These are phyloP conservation scores for Gavia stellata DNA, from an alignment of 2,113 vertebrate species.

Conservation along the genomic window DNA sequence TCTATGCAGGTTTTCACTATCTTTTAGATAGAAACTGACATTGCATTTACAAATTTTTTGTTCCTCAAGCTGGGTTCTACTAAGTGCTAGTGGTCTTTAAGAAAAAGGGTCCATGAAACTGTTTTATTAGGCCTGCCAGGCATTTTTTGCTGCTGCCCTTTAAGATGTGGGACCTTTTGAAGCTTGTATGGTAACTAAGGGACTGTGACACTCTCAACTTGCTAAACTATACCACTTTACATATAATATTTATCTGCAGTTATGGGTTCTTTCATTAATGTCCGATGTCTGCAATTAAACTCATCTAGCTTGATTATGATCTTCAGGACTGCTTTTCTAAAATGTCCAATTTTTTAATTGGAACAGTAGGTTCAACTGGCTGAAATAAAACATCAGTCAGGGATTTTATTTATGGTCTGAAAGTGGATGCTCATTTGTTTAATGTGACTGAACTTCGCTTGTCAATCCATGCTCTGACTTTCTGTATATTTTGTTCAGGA, in stretches of 20 bases:
- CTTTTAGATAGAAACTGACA: background rate
- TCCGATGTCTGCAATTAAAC: background rate
- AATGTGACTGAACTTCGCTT: background rate
- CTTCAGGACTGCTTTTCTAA: background rate
- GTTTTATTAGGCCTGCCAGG: background rate
- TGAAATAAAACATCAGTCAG: background rate
- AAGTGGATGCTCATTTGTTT: background rate
- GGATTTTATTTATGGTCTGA: background rate
- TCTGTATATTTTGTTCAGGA: background rate
- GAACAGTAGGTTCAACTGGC: background rate
- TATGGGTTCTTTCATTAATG: background rate
- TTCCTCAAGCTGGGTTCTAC: background rate
- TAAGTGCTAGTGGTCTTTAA: background rate
- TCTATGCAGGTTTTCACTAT: background rate
- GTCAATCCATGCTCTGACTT: background rate
- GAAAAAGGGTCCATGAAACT: background rate
- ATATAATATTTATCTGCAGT: background rate
- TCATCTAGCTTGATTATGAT: background rate
- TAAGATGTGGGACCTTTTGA: background rate
- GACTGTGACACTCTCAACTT: background rate
- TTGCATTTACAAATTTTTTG: background rate
- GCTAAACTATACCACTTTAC: background rate
- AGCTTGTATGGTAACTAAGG: background rate
- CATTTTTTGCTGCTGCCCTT: background rate
- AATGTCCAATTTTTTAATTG: background rate